Base-by-base conservation (phyloP, 2,113 vertebrate genomes). In the Xenopus borealis region DNA sequence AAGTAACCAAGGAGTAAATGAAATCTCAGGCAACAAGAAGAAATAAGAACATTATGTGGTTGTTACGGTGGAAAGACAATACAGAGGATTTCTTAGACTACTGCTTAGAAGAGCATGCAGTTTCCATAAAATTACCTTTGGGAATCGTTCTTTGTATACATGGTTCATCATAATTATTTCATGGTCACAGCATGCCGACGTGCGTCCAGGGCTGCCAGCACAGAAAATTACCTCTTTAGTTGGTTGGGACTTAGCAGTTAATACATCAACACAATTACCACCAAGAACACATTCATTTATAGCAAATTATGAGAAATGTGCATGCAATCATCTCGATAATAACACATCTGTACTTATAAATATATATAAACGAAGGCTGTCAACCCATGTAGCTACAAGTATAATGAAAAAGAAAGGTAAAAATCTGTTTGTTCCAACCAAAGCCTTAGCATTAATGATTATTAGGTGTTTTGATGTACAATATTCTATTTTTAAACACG, bases 81-180 rank as follows among this genome's bases (percentile, higher is more conserved):
- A 18, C 53, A 16, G 53, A n/a, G 53, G 53, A n/a, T 7, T 55
- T 55, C 16, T 55, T 17, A n/a, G 47, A 10, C 47, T 50, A 50
- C 11, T 50, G 53, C n/a, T 13, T 55, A 7, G 18, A 55, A n/a
- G 12, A 10, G 19, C 44, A 9, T 18, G 53, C 13, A 30, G 16
- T 14, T 58, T 63, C 30, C 33, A 62, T 69, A 44, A n/a, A 69
- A 80, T 93, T 89, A 98, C 97, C 93, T 97, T 98, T 55, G 97
- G 97, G 82, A 99, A 99, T 45, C 97, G 92, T 88, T 99, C 97
- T 87, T 98, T 99, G 90, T 98, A 99, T 82, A 99, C 96, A 88
- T 99, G 96, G 88, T 99, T 99, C 97, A 99, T 99, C 96, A 99
- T 99, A 82, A 99, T 97, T 89, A 98, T 98, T 91, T 99, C 97